A percentile compares a stretch with the other conserved stretches of the same genome.
Conservation (phyloP, 2,113 vertebrate genomes). For the Rhynchomys soricoides region DNA sequence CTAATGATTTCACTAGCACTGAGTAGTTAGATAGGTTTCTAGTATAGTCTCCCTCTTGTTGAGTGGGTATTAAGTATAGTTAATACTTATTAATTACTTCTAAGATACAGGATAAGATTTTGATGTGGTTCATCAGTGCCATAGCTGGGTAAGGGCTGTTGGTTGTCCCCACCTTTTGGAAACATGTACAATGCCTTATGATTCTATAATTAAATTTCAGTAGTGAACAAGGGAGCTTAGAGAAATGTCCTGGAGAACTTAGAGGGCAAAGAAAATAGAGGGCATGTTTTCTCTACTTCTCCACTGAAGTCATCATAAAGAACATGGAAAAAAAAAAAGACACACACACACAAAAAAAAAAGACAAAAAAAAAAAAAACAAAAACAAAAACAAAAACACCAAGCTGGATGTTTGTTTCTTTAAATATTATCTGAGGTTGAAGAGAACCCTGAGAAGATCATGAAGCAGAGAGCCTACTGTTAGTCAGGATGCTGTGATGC, state of each 20-base stretch:
- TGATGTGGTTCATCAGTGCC: not conserved
- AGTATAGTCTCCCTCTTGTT: not conserved
- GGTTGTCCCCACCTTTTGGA: not conserved
- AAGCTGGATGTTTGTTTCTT: not conserved
- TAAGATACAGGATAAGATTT: not conserved
- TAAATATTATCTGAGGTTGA: not conserved
- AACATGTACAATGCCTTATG: not conserved
- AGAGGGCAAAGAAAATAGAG: not conserved
- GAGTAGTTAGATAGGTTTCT: not conserved
- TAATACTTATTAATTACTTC: not conserved
- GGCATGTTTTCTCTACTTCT: not conserved
- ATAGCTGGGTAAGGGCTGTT: not conserved
- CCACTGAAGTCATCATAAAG: not conserved
- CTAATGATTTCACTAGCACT: not conserved
- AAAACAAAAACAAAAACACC: not conserved
- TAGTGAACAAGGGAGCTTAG: conserved; percentile 17
- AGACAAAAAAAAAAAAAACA: not conserved
- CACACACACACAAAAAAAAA: too few relatives aligned
- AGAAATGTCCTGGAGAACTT: conserved; percentile 7
- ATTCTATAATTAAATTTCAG: conserved; percentile 28
- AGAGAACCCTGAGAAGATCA: not conserved
- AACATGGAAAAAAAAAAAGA: not conserved
- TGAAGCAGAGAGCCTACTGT: not conserved
- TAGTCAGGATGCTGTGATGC: not conserved
- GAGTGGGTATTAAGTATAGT: not conserved